Evolutionary conservation across 2,888 invertebrate genomes (phyloP).

Genomic region (Mythimna loreyi): DNA sequence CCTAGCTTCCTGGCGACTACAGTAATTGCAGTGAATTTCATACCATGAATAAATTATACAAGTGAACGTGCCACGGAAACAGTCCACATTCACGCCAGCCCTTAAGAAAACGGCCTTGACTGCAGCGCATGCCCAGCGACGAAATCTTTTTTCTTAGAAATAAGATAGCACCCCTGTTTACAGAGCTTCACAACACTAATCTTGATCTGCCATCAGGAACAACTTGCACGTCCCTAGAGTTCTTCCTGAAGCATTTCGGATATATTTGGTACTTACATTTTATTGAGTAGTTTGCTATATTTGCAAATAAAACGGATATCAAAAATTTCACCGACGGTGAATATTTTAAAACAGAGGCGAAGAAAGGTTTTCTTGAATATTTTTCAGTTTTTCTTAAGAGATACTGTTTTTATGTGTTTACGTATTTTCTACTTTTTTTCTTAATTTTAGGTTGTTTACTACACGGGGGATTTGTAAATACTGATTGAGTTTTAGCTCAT

Average conservation of each 20-base stretch:
- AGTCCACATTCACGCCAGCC: too few relatives aligned
- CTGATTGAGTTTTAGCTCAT: constrained; percentile 19
- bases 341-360: constrained; percentile 11
- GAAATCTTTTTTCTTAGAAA: too few relatives aligned
- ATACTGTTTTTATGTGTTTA: constrained; percentile 46
- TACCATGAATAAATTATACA: too few relatives aligned
- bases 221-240: not conserved
- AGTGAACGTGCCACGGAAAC: too few relatives aligned
- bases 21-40: too few relatives aligned
- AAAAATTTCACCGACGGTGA: constrained; percentile 41
- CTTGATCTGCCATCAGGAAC: too few relatives aligned
- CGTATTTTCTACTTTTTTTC: constrained; percentile 53
- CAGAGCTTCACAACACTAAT: too few relatives aligned
- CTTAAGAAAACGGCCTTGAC: too few relatives aligned
- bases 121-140: too few relatives aligned
- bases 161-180: too few relatives aligned
- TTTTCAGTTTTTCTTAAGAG: constrained; percentile 48
- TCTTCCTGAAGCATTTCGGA: not conserved
- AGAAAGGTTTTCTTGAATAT: constrained; percentile 6
- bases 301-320: constrained; percentile 31
- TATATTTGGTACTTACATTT: constrained; percentile 36
- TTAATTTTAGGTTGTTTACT: constrained; percentile 36
- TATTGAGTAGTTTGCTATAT: constrained; percentile 23
- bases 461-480: constrained; percentile 44
- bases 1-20: too few relatives aligned